Evolutionary conservation across 2,888 invertebrate genomes (phyloP), one percentile per base, ranked within the genome.

Genomic region (Salticus scenicus): DNA sequence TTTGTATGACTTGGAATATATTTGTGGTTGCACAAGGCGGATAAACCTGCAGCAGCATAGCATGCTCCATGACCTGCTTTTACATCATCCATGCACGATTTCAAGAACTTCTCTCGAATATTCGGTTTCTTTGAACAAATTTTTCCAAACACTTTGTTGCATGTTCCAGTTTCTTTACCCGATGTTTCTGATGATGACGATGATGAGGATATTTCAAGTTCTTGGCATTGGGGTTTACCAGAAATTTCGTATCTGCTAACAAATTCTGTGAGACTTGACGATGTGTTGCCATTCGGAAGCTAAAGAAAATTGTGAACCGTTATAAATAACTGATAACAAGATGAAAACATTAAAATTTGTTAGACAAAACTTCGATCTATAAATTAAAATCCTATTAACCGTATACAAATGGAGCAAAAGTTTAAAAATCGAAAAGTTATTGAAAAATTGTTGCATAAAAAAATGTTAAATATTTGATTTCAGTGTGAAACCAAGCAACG

Each of bases 171-270:
- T 8, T 57, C 63, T 57, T 37, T 31, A 24, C 4, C 12, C 1
- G 73, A 67, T n/a, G n/a, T n/a, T 10, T 14, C 14, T 1, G n/a
- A 8, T 17, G 51, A n/a, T 7, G n/a, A 17, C 10, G n/a, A 51
- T 7, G 51, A 0, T 14, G 51, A 14, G 14, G n/a, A 7, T 17
- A 4, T 17, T 7, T 14, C 5, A 4, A 42, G 5, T 14, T 24
- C 42, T 14, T 78, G 42, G 72, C 86, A 86, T 5, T 76, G 57
- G 2, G 66, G 33, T 20, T 80, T 75, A 10, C 76, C 86, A 63
- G 86, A 76, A 33, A 86, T 57, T 72, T 86, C 80, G 20, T 72
- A 86, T 27, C 28, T 72, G 2, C 17, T 57, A 2, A 74, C 51
- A 27, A 80, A 80, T 12, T 86, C 72, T 31, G 57, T 10, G 27